Conservation (phyloP, 2,113 vertebrate genomes). For the Urocolius indicus region DNA sequence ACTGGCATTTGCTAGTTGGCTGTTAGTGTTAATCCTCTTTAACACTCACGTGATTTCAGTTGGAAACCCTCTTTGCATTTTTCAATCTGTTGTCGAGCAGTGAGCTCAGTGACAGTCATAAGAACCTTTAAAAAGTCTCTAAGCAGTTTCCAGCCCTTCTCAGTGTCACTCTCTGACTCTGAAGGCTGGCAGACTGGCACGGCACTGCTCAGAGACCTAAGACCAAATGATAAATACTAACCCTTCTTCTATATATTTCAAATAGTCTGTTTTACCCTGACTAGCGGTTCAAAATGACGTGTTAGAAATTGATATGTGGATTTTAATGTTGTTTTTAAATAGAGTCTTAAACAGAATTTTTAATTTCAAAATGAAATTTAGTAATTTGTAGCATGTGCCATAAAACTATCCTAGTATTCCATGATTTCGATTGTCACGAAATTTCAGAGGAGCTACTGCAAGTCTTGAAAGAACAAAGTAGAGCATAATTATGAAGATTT, state of each 20-base stretch:
- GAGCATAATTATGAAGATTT: background rate
- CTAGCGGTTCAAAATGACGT: background rate
- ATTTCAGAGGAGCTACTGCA: background rate
- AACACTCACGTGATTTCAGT: conserved; percentile 24
- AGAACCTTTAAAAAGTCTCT: conserved; percentile 23
- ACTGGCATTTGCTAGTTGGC: background rate
- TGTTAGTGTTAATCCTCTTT: conserved; percentile 58
- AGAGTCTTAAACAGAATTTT: background rate
- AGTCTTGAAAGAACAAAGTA: background rate
- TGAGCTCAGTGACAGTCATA: background rate
- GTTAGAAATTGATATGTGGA: background rate
- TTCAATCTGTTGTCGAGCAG: conserved; percentile 19
- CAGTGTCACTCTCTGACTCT: background rate
- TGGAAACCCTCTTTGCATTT: conserved; percentile 39
- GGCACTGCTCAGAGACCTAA: background rate
- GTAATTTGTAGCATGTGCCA: background rate
- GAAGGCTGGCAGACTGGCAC: background rate
- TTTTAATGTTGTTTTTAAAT: background rate
- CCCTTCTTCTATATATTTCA: background rate
- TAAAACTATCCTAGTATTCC: background rate
- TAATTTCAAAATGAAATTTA: background rate
- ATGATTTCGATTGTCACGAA: background rate
- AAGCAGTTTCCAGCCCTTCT: conserved; percentile 15
- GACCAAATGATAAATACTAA: background rate
- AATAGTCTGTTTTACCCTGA: background rate